phyloP scores from a whole-genome alignment of 2,888 invertebrate species.

The Pachliopta kotzebuea region DNA sequence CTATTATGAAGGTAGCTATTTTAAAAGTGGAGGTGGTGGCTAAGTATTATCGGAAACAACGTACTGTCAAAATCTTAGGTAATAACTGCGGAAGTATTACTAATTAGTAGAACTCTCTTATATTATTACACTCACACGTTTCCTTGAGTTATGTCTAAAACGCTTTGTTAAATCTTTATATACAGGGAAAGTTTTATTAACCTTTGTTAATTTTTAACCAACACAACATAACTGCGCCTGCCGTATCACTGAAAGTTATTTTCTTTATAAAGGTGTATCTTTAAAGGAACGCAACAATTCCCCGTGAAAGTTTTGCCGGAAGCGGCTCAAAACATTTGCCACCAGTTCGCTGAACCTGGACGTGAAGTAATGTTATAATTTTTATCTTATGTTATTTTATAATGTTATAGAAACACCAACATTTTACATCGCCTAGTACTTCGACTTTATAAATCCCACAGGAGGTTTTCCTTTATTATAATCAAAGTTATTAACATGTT shows the following conservation, averaged over 20 bases:
- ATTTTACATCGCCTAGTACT: slow-evolving; percentile 1
- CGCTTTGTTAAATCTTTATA: slow-evolving; percentile 5
- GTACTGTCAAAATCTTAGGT: no score
- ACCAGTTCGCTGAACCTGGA: slow-evolving; percentile 4
- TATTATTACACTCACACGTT: no score
- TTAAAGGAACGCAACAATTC: slow-evolving; percentile 30
- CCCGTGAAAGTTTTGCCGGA: slow-evolving; percentile 22
- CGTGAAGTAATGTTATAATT: slow-evolving; percentile 19
- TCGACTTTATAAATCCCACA: no score
- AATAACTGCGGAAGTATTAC: no score
- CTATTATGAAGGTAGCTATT: no score
- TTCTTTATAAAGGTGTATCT: slow-evolving; percentile 31
- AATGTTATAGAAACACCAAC: slow-evolving; percentile 13
- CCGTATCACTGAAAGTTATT: slow-evolving; percentile 27
- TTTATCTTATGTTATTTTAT: no score
- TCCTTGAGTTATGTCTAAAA: no score
- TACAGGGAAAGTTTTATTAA: background rate
- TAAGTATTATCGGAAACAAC: no score
- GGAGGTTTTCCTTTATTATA: no score
- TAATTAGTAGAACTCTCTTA: background rate
- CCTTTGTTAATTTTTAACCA: slow-evolving; percentile 9
- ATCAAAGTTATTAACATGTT: no score
- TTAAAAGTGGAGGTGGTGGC: no score
- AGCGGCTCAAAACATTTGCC: slow-evolving; percentile 16
- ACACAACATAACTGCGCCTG: background rate